phyloP scores from a whole-genome alignment of 2,888 invertebrate genomes.

The Tetanocera ferruginea region DNA sequence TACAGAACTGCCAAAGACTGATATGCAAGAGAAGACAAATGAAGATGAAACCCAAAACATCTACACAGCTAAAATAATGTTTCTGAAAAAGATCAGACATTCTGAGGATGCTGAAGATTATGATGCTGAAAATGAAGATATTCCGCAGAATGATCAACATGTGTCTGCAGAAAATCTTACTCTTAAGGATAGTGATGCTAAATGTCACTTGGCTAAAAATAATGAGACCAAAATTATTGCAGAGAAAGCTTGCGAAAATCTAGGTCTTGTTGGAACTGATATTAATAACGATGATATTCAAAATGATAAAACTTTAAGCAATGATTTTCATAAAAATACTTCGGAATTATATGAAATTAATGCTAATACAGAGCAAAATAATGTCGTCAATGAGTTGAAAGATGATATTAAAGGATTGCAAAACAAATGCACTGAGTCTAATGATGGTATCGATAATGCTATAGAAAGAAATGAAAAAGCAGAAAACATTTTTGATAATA shows the following conservation, averaged over 20 bases:
- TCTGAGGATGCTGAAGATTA: too few species aligned
- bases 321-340: background rate
- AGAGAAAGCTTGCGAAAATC: background rate
- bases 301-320: background rate
- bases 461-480: too few species aligned
- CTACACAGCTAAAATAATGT: background rate
- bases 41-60: conserved; percentile 46
- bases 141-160: background rate
- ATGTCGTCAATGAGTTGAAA: too few species aligned
- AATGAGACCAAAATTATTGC: too few species aligned
- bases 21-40: conserved; percentile 38
- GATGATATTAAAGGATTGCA: too few species aligned
- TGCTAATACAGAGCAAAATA: too few species aligned
- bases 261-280: background rate
- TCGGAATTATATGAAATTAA: background rate
- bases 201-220: too few species aligned
- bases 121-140: background rate
- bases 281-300: background rate
- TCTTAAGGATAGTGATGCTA: background rate
- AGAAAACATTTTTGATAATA: too few species aligned
- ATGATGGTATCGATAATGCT: too few species aligned
- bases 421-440: too few species aligned
- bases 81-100: too few species aligned
- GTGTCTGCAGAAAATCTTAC: background rate
- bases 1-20: background rate